These are phyloP conservation scores for Nezara viridula DNA, from an alignment of 2,888 invertebrate species.

Conservation along the genomic window DNA sequence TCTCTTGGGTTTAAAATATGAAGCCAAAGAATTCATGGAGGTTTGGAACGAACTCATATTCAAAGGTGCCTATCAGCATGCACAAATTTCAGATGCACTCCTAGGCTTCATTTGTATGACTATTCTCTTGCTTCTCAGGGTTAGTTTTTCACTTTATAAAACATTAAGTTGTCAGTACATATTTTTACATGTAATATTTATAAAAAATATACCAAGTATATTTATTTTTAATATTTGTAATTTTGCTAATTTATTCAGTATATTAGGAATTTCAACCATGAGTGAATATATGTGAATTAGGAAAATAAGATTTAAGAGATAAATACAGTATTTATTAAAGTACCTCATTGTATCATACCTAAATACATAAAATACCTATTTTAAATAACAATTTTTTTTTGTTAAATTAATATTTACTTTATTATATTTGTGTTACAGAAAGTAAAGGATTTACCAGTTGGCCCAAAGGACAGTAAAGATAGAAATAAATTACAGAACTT, in stretches of 20 bases:
- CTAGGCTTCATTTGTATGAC: slow-evolving; percentile 80
- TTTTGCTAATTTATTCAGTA: not conserved
- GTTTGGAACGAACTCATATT: slow-evolving; percentile 80
- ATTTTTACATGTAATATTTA: not conserved
- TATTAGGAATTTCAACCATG: not conserved
- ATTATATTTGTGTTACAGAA: slow-evolving; percentile 72
- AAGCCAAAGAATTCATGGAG: slow-evolving; percentile 79
- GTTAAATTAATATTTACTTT: not conserved
- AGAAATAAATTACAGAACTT: slow-evolving; percentile 70
- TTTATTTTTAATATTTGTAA: not conserved
- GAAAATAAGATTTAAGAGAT: no score
- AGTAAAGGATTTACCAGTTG: slow-evolving; percentile 77
- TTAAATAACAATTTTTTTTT: no score
- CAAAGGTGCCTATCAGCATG: slow-evolving; percentile 29
- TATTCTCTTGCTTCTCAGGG: slow-evolving; percentile 78
- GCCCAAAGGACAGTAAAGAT: slow-evolving; percentile 70
- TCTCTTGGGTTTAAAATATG: slow-evolving; percentile 78
- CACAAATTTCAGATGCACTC: slow-evolving; percentile 79
- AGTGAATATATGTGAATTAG: no score
- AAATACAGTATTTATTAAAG: not conserved
- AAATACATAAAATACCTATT: no score
- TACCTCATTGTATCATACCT: no score
- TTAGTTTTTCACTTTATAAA: slow-evolving; percentile 68
- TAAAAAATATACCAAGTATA: not conserved
- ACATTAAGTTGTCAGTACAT: slow-evolving; percentile 50